phyloP scores from a whole-genome alignment of 2,888 invertebrate species.

The Capitulum mitella region DNA sequence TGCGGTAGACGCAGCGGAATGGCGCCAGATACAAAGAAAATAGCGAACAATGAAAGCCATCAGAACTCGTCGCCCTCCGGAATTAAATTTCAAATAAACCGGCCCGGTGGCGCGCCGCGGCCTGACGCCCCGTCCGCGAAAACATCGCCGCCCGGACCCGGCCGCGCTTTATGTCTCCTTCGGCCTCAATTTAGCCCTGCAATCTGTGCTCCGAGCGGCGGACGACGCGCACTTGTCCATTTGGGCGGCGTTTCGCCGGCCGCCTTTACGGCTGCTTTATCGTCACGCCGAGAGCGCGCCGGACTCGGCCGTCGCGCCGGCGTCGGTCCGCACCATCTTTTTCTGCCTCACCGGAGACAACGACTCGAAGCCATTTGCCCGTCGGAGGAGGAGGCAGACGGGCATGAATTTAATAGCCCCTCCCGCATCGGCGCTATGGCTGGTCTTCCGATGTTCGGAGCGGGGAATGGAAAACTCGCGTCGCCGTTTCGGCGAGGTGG shows the following conservation, averaged over 20 bases:
- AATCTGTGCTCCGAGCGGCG: not conserved
- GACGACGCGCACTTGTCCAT: not conserved
- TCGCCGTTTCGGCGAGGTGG: not conserved
- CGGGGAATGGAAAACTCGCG: not conserved
- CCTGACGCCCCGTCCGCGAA: not conserved
- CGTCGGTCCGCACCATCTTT: not conserved
- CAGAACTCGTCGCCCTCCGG: not conserved
- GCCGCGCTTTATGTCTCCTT: not conserved
- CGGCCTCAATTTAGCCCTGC: not conserved
- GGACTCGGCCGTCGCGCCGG: not conserved
- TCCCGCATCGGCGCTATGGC: not conserved
- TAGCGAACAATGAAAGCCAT: slow-evolving; percentile 12
- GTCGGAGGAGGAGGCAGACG: not conserved
- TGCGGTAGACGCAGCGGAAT: not conserved
- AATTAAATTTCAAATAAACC: slow-evolving; percentile 1
- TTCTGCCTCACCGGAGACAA: not conserved
- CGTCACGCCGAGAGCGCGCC: not conserved
- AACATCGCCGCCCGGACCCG: not conserved
- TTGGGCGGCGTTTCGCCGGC: not conserved
- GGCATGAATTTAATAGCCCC: not conserved
- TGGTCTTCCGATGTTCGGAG: not conserved
- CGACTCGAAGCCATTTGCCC: not conserved
- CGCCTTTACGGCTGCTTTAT: slow-evolving; percentile 1
- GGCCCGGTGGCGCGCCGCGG: not conserved
- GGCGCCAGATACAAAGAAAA: slow-evolving; percentile 17